Evolutionary conservation across 2,888 invertebrate species (phyloP).

Genomic region (Cheilosia variabilis): DNA sequence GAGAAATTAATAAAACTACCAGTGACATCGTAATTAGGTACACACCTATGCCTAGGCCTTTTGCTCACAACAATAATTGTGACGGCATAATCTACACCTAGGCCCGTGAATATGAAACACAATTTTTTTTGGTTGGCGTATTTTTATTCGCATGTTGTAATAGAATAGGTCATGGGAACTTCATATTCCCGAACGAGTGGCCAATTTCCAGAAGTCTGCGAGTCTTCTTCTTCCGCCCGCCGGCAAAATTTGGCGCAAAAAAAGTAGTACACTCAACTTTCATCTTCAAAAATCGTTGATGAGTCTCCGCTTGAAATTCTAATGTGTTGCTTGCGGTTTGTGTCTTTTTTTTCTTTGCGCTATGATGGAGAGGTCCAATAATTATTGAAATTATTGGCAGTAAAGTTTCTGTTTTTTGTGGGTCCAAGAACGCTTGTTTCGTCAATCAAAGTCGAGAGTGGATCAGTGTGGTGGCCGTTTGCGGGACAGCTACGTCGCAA

Average conservation of each 20-base stretch:
- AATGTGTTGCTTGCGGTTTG: slow-evolving; percentile 21
- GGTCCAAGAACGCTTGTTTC: slow-evolving; percentile 24
- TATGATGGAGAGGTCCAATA: not conserved
- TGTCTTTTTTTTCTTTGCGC: slow-evolving; percentile 14
- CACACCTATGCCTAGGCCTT: not conserved
- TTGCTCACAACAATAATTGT: not conserved
- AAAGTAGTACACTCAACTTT: slow-evolving; percentile 72
- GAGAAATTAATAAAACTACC: slow-evolving; percentile 48
- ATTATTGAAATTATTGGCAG: slow-evolving; percentile 56
- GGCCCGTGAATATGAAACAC: not conserved
- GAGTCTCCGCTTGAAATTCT: slow-evolving; percentile 26
- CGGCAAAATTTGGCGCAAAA: slow-evolving; percentile 30
- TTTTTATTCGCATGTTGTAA: not conserved
- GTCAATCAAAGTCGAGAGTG: slow-evolving; percentile 49
- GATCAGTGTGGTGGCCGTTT: slow-evolving; percentile 22
- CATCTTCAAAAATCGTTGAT: slow-evolving; percentile 47
- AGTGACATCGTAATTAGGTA: slow-evolving; percentile 54
- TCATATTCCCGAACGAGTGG: slow-evolving; percentile 10
- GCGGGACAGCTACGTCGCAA: slow-evolving; percentile 6
- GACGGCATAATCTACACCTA: slow-evolving; percentile 20
- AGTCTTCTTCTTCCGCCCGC: slow-evolving; percentile 7
- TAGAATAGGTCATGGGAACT: slow-evolving; percentile 65
- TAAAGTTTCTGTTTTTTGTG: not conserved
- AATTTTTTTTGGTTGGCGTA: not conserved
- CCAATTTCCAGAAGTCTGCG: slow-evolving; percentile 19